Evolutionary conservation across 2,888 invertebrate species (phyloP), one percentile per base, ranked within the genome.

Genomic region (Platypus cylindrus): DNA sequence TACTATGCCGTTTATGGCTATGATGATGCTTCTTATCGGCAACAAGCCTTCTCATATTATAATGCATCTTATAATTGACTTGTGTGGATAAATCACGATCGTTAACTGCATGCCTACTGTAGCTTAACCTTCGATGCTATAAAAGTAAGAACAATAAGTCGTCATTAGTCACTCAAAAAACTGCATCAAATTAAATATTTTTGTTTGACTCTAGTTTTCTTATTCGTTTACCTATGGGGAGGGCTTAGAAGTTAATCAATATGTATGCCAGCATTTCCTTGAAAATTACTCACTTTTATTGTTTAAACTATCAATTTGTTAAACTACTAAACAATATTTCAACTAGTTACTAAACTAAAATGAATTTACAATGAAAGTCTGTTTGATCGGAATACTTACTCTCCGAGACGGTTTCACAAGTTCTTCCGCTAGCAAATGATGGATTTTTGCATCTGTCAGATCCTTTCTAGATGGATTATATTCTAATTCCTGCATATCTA

Each of bases 391-490:
- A 11, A 5, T 14, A 60, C 77, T 68, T 71, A 85, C 85, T 66
- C 86, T 71, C 68, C 82, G 72, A 53, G 84, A 81, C 5, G 91
- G 87, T 62, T 87, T 86, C 62, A 80, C 80, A 25, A 89, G 65
- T 60, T 89, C 89, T 61, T 89, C 87, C 3, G 86, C 85, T 25
- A 93, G 67, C 27, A 94, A 69, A 62, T 93, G 91, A 62, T 93
- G 93, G 48, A 91, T 87, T 60, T 78, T 82, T n/a, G 87, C 89
- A 60, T 93, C 91, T 1, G 89, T 90, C 38, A 90, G 65, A 65
- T 91, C 91, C 61, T 89, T 90, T 57, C 81, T 82, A 36, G 86
- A 85, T 32, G 89, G 89, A 67, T 84, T 86, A 57, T 91, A 91
- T 56, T 91, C 89, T 54, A 91, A 63, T 55, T 91, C 90, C 59